Evolutionary conservation across 2,888 invertebrate species (phyloP), one percentile per base, ranked within the genome.

Genomic region (Dryobotodes eremita): DNA sequence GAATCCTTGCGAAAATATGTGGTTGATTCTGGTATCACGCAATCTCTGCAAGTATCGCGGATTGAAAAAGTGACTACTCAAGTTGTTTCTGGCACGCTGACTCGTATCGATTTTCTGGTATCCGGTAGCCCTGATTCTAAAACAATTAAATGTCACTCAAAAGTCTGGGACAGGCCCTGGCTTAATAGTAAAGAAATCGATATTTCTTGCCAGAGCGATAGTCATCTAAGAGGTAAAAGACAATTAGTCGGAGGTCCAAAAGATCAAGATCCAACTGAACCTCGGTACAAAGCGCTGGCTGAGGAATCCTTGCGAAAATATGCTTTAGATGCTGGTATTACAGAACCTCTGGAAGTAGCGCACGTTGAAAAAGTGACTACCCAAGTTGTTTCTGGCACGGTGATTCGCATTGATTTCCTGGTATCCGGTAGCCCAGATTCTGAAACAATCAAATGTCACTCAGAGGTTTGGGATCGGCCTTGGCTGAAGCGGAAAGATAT

Each of bases 1-100:
- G 88, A 91, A 76, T 91, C 90, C 4, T 73, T 92, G n/a, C 78
- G 71, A 59, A 90, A 92, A 79, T 92, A 91, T 79, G 5, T 31
- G 57, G 0, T 84, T 75, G 48, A 79, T 65, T 7, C 59, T 70
- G 11, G 65, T 78, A 50, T 68, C 73, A 42, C 42, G 0, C 7
- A 79, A 13, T 55, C 79, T 7, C 84, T 89, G 57, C 36, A 62
- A 69, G 77, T 91, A 7, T 26, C 79, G 0, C 48, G n/a, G n/a
- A 75, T 91, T n/a, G 70, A 79, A 20, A 87, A 76, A 69, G 91
- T 90, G 0, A 84, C 79, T 0, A 83, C 77, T 0, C 90, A 91
- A 66, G 79, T 90, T 0, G 91, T 90, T 10, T n/a, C 89, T 7
- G 92, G 92, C 2, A 3, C 11, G 1, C 0, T 85, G 0, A 90